Percentiles rank a stretch among this genome's conserved stretches.
Conservation (phyloP, 1,140 invertebrate species). For the Cyclina sinensis region DNA sequence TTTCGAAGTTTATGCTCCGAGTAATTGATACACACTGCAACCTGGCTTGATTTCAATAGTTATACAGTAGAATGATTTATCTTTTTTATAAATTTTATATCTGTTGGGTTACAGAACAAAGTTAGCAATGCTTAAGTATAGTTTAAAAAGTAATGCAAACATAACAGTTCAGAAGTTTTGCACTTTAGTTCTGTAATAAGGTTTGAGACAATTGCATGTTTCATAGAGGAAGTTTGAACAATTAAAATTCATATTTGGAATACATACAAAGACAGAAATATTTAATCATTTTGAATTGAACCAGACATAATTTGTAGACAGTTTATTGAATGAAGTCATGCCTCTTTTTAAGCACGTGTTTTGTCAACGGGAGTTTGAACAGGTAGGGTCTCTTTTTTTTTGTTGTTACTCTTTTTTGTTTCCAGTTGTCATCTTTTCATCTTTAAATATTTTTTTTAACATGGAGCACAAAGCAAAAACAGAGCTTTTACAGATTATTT, state of each 20-base stretch:
- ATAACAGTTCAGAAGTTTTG: too few relatives aligned
- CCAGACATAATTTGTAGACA: too few relatives aligned
- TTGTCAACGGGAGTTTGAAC: conserved; percentile 36
- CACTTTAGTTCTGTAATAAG: too few relatives aligned
- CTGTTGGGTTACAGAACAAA: background rate
- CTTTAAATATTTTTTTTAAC: background rate
- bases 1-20: conserved; percentile 25
- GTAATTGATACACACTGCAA: conserved; percentile 30
- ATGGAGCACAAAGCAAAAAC: too few relatives aligned
- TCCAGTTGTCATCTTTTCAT: too few relatives aligned
- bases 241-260: too few relatives aligned
- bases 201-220: too few relatives aligned
- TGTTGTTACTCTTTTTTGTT: background rate
- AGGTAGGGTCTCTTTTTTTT: background rate
- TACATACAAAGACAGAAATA: too few relatives aligned
- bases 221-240: too few relatives aligned
- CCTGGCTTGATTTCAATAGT: conserved; percentile 41
- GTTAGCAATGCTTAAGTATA: background rate
- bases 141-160: too few relatives aligned
- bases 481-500: too few relatives aligned
- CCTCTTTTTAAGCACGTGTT: conserved; percentile 42
- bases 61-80: conserved; percentile 35
- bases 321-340: background rate
- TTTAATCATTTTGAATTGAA: too few relatives aligned
- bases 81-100: conserved; percentile 26